phyloP scores from a whole-genome alignment of 2,888 invertebrate species.

The Mechanitis messenoides region DNA sequence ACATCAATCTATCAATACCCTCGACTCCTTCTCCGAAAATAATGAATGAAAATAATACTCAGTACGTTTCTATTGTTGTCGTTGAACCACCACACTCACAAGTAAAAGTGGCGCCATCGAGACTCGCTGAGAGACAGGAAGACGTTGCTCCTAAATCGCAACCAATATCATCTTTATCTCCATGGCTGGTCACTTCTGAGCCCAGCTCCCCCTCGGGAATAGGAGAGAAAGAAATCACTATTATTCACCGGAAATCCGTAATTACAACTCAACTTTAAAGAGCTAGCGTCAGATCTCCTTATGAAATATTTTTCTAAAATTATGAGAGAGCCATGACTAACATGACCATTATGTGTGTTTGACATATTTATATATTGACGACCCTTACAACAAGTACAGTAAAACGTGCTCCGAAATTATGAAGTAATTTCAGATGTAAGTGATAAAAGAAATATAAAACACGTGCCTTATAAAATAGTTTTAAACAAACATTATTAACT shows the following conservation, averaged over 20 bases:
- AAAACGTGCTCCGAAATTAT: slow-evolving; percentile 38
- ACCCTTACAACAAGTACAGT: neutral
- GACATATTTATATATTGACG: neutral
- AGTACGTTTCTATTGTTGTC: slow-evolving; percentile 71
- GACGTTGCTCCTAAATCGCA: slow-evolving; percentile 74
- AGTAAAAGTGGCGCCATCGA: slow-evolving; percentile 57
- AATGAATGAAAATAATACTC: slow-evolving; percentile 72
- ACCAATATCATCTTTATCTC: slow-evolving; percentile 82
- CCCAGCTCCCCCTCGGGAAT: slow-evolving; percentile 79
- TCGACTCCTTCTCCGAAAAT: slow-evolving; percentile 71
- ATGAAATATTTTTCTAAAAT: too few relatives aligned
- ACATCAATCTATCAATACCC: slow-evolving; percentile 64
- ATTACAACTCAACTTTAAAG: slow-evolving; percentile 86
- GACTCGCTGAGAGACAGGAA: slow-evolving; percentile 70
- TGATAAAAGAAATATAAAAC: slow-evolving; percentile 24
- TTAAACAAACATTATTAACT: slow-evolving; percentile 5
- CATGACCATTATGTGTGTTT: neutral
- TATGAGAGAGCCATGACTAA: neutral
- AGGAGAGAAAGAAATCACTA: slow-evolving; percentile 80
- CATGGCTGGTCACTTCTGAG: slow-evolving; percentile 88
- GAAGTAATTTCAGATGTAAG: slow-evolving; percentile 37
- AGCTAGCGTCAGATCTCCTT: neutral
- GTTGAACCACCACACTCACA: slow-evolving; percentile 65
- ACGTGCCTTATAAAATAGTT: slow-evolving; percentile 30
- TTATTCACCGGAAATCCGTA: slow-evolving; percentile 89